Evolutionary conservation across 2,888 invertebrate species (phyloP), one percentile per base, ranked within the genome.

Genomic region (Ischnura elegans): DNA sequence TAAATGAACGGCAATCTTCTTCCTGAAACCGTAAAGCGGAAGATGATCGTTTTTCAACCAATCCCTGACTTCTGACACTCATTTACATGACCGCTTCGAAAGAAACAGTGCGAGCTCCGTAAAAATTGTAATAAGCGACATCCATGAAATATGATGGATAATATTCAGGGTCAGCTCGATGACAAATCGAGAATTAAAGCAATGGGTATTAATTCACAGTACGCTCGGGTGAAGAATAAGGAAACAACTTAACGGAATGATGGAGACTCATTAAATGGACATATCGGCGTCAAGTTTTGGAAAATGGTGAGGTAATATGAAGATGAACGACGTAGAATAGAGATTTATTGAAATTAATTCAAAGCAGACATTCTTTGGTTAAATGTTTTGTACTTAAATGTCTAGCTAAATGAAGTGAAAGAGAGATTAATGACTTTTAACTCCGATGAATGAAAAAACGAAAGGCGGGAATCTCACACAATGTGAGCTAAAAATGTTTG

Each of bases 181-280:
- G 76, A 76, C 76, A 76, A 76, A 76, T 76, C 36, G 76, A 76
- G 25, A 76, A 76, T 76, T 76, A 76, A 76, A 76, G 76, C 76
- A 76, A 76, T 76, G 29, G 36, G 36, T 25, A 76, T 76, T 76
- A 36, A 76, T 76, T 76, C 76, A 1, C 76, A 10, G 29, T 36
- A 36, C 36, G 29, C 76, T 36, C 13, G 76, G 29, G 36, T 13
- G 16, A 76, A 76, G 66, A 36, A 36, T 76, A 76, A 76, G 76
- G 76, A 76, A 76, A 76, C 13, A 16, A 36, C 36, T 76, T 36
- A 36, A 36, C 76, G 76, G 13, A 8, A 10, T 76, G 36, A 76
- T 36, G 76, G 76, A 76, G 16, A 36, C 13, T 19, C 36, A 76
- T 76, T 76, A 76, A 76, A 76, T 76, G 76, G 36, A 76, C 29